phyloP scores from a whole-genome alignment of 2,888 invertebrate genomes.

The Gerris lacustris region DNA sequence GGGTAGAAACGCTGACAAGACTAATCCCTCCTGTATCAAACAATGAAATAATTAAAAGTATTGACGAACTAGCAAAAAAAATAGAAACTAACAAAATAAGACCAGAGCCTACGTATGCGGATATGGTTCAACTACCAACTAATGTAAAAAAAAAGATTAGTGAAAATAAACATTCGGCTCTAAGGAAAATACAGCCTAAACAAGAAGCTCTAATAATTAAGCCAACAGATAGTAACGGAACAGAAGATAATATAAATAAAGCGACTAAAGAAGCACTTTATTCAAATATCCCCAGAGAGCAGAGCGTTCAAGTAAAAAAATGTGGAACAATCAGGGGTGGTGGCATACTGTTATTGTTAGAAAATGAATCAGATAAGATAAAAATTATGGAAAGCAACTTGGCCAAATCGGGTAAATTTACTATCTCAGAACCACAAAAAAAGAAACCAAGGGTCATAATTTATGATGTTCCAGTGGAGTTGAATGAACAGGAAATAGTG shows the following conservation, averaged over 20 bases:
- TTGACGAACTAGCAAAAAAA: no score
- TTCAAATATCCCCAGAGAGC: background rate
- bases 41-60: no score
- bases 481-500: background rate
- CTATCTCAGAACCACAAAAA: background rate
- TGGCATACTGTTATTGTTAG: background rate
- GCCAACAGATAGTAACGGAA: background rate
- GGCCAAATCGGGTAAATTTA: background rate
- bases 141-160: no score
- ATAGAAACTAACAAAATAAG: no score
- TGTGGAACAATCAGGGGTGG: background rate
- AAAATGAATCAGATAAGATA: background rate
- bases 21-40: no score
- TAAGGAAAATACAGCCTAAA: no score
- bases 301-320: no score
- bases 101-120: no score
- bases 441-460: background rate
- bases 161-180: no score
- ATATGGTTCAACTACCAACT: no score
- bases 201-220: background rate
- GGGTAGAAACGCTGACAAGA: no score
- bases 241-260: constrained; percentile 1
- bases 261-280: background rate
- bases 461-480: background rate
- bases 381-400: background rate